A percentile compares a stretch with the other conserved stretches of the same genome.
Evolutionary conservation across 2,888 invertebrate genomes (phyloP).

Genomic region (Neoitamus cyanurus): DNA sequence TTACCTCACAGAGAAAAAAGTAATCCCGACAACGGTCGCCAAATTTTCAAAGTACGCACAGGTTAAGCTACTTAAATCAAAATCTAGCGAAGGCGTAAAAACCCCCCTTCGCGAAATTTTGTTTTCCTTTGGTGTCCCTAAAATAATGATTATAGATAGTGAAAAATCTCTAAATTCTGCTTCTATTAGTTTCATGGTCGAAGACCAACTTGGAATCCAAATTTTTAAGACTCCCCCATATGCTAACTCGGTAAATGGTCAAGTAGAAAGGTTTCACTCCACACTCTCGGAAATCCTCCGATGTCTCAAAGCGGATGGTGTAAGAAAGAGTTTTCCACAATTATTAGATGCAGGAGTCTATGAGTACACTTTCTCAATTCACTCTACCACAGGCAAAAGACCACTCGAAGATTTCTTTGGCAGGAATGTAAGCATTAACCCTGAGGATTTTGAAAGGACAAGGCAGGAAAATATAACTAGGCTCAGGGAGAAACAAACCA

Average conservation of each 20-base stretch:
- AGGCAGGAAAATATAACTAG: conserved; percentile 34
- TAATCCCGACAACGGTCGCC: conserved; percentile 37
- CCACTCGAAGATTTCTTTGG: too few relatives aligned
- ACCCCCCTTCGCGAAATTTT: conserved; percentile 49
- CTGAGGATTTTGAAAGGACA: too few relatives aligned
- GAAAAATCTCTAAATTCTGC: conserved; percentile 49
- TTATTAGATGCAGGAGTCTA: conserved; percentile 45
- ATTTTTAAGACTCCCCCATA: neutral
- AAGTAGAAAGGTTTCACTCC: neutral
- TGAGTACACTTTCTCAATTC: conserved; percentile 48
- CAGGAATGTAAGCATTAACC: too few relatives aligned
- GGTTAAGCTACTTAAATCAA: conserved; percentile 25
- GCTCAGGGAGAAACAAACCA: neutral
- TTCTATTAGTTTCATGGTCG: conserved; percentile 1
- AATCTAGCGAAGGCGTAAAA: conserved; percentile 46
- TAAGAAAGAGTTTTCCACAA: conserved; percentile 25
- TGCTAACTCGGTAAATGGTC: neutral
- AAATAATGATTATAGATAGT: conserved; percentile 50
- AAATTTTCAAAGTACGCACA: conserved; percentile 39
- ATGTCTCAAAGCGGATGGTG: neutral
- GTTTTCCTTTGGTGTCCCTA: conserved; percentile 48
- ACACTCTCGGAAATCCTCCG: neutral
- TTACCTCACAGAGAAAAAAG: conserved; percentile 34
- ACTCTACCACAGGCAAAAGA: conserved; percentile 16
- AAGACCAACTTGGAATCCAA: neutral